These are phyloP conservation scores for Caenorhabditis macrosperma DNA, from an alignment of 2,888 invertebrate genomes.

Conservation along the genomic window DNA sequence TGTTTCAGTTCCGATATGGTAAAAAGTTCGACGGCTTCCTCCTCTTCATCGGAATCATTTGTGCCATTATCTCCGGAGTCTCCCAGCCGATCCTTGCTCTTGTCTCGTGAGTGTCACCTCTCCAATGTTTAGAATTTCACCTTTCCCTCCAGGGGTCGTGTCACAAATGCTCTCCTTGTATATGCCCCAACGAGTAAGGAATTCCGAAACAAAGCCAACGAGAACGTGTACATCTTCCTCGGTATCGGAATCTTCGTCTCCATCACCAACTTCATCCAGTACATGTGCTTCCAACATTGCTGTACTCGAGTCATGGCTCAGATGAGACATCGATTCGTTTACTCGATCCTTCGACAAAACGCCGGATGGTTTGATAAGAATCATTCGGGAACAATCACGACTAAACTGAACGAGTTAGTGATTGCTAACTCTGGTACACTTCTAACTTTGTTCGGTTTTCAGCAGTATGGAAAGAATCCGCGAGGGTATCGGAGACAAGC, in stretches of 20 bases:
- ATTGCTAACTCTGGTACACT: neutral
- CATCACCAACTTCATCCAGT: conserved; percentile 73
- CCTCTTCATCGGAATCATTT: conserved; percentile 66
- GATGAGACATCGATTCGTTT: conserved; percentile 67
- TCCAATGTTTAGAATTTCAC: neutral
- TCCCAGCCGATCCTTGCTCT: conserved; percentile 72
- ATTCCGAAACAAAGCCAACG: conserved; percentile 69
- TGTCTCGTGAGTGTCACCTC: conserved; percentile 44
- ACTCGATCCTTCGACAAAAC: conserved; percentile 72
- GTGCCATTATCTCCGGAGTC: conserved; percentile 68
- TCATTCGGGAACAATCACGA: conserved; percentile 73
- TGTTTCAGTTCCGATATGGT: conserved; percentile 72
- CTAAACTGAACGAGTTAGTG: conserved; percentile 73
- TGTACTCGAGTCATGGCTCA: conserved; percentile 71
- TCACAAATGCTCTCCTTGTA: conserved; percentile 71
- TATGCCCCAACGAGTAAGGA: conserved; percentile 63
- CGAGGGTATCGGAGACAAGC: conserved; percentile 77
- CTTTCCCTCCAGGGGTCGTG: conserved; percentile 70
- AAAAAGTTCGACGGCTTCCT: conserved; percentile 65
- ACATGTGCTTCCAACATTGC: conserved; percentile 73
- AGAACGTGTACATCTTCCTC: conserved; percentile 75
- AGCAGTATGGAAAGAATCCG: conserved; percentile 63
- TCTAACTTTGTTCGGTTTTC: conserved; percentile 23
- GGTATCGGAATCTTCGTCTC: conserved; percentile 70
- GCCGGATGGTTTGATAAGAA: conserved; percentile 77